Evolutionary conservation across 2,797 vertebrate species (phyloP).

Genomic region (Phalanger gymnotis): DNA sequence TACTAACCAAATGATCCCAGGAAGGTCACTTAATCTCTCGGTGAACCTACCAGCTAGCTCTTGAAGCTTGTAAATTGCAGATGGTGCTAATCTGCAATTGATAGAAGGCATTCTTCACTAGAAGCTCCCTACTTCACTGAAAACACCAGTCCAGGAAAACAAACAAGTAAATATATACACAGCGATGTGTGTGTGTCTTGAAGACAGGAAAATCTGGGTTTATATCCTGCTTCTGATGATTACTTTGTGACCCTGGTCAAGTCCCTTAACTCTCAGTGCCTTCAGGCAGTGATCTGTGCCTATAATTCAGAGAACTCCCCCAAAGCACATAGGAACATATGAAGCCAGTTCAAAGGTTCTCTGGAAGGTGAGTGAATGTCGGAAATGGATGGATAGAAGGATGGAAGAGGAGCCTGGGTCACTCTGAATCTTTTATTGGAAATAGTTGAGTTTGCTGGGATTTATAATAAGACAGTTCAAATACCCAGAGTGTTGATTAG

Average conservation of each 20-base stretch:
- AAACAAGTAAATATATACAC: too few relatives aligned
- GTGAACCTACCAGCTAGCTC: neutral
- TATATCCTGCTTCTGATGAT: too few relatives aligned
- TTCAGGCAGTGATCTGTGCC: neutral
- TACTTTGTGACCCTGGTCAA: neutral
- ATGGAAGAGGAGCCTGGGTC: conserved; percentile 16
- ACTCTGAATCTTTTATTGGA: conserved; percentile 42
- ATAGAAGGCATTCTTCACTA: neutral
- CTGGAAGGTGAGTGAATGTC: conserved; percentile 2
- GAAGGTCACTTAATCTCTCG: neutral
- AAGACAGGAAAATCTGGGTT: too few relatives aligned
- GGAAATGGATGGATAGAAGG: neutral
- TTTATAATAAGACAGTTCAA: conserved; percentile 40
- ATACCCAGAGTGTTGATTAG: conserved; percentile 57
- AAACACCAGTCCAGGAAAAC: too few relatives aligned
- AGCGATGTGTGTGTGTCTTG: too few relatives aligned
- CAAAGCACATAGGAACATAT: conserved; percentile 43
- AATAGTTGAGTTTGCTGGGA: conserved; percentile 38
- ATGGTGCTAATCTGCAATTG: neutral
- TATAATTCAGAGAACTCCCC: conserved; percentile 44
- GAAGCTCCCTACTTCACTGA: neutral
- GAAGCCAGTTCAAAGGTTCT: conserved; percentile 52
- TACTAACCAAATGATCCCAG: neutral
- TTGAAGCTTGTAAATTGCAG: neutral
- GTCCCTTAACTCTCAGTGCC: conserved; percentile 23